phyloP scores from a whole-genome alignment of 2,888 invertebrate genomes.

The Hesperia comma region DNA sequence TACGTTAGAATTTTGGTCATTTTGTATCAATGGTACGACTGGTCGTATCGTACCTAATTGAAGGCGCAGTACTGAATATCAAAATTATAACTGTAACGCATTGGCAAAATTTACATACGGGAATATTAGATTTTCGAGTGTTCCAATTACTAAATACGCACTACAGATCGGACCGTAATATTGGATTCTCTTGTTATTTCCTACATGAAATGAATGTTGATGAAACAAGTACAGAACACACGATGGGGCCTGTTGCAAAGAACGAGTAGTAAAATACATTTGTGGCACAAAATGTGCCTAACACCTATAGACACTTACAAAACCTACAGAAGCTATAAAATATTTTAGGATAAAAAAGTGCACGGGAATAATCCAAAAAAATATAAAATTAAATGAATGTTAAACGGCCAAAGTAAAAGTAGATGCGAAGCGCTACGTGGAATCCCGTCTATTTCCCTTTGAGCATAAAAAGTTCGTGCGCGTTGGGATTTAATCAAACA shows the following conservation, averaged over 20 bases:
- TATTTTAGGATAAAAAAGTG: neutral
- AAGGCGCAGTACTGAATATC: neutral
- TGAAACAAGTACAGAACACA: neutral
- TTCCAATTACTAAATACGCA: too few species aligned
- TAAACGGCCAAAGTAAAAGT: neutral
- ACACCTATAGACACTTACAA: too few species aligned
- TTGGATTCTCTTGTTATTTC: too few species aligned
- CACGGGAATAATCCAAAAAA: neutral
- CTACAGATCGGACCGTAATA: too few species aligned
- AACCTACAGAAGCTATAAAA: neutral
- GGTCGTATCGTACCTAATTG: too few species aligned
- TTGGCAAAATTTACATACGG: neutral
- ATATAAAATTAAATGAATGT: neutral
- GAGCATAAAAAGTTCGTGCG: neutral
- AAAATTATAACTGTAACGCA: neutral
- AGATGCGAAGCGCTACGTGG: neutral
- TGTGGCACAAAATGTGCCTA: too few species aligned
- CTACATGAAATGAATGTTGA: neutral
- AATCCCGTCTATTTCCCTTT: neutral
- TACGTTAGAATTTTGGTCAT: neutral
- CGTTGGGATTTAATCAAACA: conserved; percentile 2
- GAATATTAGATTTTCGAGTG: too few species aligned
- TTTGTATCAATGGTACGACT: neutral
- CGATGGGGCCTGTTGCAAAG: neutral
- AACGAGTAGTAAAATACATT: neutral